These are phyloP conservation scores for Ophiothrix spiculata DNA, from an alignment of 35 echinoderm and acorn worm species.

Conservation along the genomic window DNA sequence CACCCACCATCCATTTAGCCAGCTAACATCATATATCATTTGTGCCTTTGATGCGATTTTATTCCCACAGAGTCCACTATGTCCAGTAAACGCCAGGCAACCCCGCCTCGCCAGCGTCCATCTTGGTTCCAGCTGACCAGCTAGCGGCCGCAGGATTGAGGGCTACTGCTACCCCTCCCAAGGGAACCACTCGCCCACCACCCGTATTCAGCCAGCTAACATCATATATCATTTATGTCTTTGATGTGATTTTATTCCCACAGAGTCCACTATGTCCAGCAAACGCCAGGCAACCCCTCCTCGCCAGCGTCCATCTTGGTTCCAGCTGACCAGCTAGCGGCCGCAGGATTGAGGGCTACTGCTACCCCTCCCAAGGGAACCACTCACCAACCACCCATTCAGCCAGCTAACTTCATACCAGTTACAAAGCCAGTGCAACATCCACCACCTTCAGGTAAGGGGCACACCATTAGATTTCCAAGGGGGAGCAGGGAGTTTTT, in stretches of 20 bases:
- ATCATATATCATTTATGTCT: no score
- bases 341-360: background rate
- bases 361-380: background rate
- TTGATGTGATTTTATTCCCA: no score
- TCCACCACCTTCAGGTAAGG: background rate
- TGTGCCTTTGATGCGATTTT: no score
- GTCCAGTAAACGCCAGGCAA: constrained; percentile 11
- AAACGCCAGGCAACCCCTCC: constrained; percentile 1
- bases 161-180: background rate
- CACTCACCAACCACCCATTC: background rate
- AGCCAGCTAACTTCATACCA: background rate
- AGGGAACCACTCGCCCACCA: background rate
- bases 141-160: constrained; percentile 4
- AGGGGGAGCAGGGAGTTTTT: no score
- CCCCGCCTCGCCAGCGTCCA: constrained; percentile 16
- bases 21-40: no score
- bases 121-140: constrained; percentile 25
- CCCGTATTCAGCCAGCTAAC: background rate
- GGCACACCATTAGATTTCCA: no score
- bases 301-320: constrained; percentile 13
- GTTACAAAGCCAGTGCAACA: background rate
- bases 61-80: background rate
- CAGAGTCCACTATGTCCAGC: background rate
- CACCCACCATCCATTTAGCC: background rate
- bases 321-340: background rate